Percentiles rank a stretch among this genome's conserved stretches.
phyloP scores from a whole-genome alignment of 2,888 invertebrate species.

The Microplitis manilae region DNA sequence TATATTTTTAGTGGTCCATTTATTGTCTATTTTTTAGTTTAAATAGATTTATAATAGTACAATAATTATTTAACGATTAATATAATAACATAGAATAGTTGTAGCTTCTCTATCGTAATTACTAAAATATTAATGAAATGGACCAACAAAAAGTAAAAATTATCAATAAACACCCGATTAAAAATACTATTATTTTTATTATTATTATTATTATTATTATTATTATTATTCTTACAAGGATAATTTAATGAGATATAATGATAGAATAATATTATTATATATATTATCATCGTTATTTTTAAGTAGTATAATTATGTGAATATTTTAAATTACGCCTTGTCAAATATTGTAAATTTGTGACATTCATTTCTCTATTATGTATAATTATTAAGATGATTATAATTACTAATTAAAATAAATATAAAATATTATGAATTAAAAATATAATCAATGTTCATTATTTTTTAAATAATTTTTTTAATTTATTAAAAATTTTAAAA shows the following conservation, averaged over 20 bases:
- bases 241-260: neutral
- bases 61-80: conserved; percentile 10
- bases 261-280: conserved; percentile 16
- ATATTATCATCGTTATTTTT: conserved; percentile 33
- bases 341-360: conserved; percentile 65
- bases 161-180: conserved; percentile 20
- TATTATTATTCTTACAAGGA: conserved; percentile 27
- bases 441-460: conserved; percentile 29
- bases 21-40: conserved; percentile 39
- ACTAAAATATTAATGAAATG: conserved; percentile 41
- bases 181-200: conserved; percentile 25
- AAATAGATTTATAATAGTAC: conserved; percentile 45
- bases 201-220: conserved; percentile 35
- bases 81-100: conserved; percentile 41
- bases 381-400: conserved; percentile 39
- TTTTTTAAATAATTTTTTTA: neutral
- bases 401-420: conserved; percentile 38
- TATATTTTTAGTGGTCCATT: conserved; percentile 51
- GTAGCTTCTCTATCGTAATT: neutral
- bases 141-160: conserved; percentile 36
- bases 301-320: conserved; percentile 47
- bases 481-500: no score
- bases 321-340: conserved; percentile 53
- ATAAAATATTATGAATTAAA: conserved; percentile 45
- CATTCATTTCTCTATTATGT: conserved; percentile 56